Conservation (phyloP, 2,888 invertebrate genomes). For the Periphyllus acericola region DNA sequence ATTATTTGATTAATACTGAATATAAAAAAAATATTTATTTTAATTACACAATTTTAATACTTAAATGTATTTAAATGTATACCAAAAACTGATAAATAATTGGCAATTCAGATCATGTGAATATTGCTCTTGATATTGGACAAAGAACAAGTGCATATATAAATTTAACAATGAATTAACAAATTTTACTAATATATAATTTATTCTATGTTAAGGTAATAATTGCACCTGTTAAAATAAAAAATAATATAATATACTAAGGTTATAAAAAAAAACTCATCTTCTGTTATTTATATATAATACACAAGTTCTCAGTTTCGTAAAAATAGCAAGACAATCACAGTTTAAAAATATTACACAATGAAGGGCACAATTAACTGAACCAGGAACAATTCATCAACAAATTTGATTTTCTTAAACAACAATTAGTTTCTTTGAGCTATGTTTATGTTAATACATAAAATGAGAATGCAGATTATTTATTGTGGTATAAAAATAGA, state of each 20-base stretch:
- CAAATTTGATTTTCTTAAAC: constrained; percentile 1
- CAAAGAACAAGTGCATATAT: background rate
- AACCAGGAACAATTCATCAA: constrained; percentile 8
- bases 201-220: background rate
- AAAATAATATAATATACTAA: constrained; percentile 29
- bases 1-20: constrained; percentile 33
- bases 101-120: constrained; percentile 1
- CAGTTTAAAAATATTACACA: constrained; percentile 44
- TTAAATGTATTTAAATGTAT: background rate
- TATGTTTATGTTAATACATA: constrained; percentile 38
- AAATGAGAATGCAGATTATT: constrained; percentile 21
- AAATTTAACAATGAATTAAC: constrained; percentile 16
- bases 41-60: constrained; percentile 3
- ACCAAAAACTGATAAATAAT: constrained; percentile 28
- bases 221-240: constrained; percentile 29
- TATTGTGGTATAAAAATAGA: constrained; percentile 24
- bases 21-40: background rate
- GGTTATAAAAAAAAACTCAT: constrained; percentile 9
- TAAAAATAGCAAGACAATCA: constrained; percentile 45
- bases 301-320: constrained; percentile 26
- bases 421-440: constrained; percentile 29
- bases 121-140: constrained; percentile 17
- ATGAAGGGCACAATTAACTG: background rate
- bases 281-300: constrained; percentile 10
- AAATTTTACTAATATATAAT: constrained; percentile 30